Evolutionary conservation across 2,888 invertebrate genomes (phyloP).

Genomic region (Catocala fraxini): DNA sequence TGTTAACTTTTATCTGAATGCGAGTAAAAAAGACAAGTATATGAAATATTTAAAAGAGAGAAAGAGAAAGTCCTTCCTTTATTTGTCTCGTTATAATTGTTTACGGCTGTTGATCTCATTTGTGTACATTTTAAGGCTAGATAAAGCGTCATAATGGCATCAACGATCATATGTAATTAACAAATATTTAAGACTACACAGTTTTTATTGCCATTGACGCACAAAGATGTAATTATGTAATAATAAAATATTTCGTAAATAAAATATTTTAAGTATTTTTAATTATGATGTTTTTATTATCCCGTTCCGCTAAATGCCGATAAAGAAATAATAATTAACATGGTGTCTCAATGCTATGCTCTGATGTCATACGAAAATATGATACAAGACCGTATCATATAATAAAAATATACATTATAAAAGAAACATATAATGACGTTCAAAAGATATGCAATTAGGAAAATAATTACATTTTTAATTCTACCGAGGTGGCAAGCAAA

Average conservation of each 20-base stretch:
- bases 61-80: background rate
- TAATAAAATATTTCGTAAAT: slow-evolving; percentile 25
- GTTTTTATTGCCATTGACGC: slow-evolving; percentile 34
- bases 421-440: no score
- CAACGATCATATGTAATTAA: background rate
- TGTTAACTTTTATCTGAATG: no score
- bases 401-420: no score
- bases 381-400: no score
- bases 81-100: slow-evolving; percentile 17
- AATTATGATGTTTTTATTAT: slow-evolving; percentile 10
- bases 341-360: background rate
- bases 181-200: slow-evolving; percentile 9
- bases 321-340: background rate
- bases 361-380: background rate
- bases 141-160: slow-evolving; percentile 7
- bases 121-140: slow-evolving; percentile 40
- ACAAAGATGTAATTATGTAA: slow-evolving; percentile 34
- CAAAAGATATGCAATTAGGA: no score
- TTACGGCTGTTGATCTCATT: slow-evolving; percentile 66
- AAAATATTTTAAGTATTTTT: slow-evolving; percentile 28
- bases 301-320: background rate
- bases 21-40: background rate
- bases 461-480: no score
- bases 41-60: background rate
- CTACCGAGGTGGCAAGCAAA: no score